Evolutionary conservation across 2,888 invertebrate species (phyloP).

Genomic region (Cinara cedri): DNA sequence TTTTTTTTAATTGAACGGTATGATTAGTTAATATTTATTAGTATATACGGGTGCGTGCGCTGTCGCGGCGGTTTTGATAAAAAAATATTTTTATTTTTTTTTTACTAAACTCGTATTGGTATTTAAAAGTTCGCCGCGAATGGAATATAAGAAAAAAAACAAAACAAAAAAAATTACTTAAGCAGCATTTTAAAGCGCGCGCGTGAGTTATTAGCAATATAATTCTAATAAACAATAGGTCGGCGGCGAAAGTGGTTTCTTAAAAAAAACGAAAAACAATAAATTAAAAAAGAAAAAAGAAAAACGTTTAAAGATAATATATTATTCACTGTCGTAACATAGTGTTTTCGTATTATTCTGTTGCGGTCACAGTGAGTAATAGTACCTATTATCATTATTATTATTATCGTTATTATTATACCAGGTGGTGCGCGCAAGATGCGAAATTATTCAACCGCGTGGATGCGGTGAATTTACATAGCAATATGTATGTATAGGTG

Average conservation of each 20-base stretch:
- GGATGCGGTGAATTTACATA: neutral
- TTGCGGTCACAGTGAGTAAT: too few species aligned
- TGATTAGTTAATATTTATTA: conserved; percentile 18
- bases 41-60: neutral
- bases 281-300: too few species aligned
- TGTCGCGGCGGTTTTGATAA: too few species aligned
- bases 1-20: conserved; percentile 8
- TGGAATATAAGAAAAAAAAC: neutral
- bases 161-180: too few species aligned
- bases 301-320: neutral
- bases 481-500: too few species aligned
- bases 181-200: too few species aligned
- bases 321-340: neutral
- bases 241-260: neutral
- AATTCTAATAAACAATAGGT: neutral
- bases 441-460: conserved; percentile 10
- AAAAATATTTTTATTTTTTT: neutral
- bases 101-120: neutral
- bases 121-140: neutral
- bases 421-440: too few species aligned
- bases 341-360: neutral
- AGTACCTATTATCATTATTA: too few species aligned
- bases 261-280: too few species aligned
- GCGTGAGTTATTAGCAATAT: neutral
- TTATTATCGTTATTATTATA: too few species aligned